Percentiles rank a stretch among this genome's conserved stretches.
Conservation (phyloP, 2,113 vertebrate genomes). For the Tachysurus fulvidraco region DNA sequence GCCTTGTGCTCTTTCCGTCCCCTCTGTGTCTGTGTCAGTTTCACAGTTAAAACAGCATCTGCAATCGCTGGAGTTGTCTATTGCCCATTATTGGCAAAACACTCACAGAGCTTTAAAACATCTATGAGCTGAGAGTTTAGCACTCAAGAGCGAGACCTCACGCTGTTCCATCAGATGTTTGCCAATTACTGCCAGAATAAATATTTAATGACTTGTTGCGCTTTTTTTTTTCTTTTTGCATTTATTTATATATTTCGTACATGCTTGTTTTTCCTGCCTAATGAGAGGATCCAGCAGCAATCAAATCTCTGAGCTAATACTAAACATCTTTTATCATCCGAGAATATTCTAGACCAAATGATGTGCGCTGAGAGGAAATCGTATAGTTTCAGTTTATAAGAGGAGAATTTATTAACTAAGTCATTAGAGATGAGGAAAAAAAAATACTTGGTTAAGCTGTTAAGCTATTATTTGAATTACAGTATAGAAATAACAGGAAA, state of each 20-base stretch:
- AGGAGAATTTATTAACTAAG: constrained; percentile 25
- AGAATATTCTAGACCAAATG: constrained; percentile 29
- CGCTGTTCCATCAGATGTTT: constrained; percentile 51
- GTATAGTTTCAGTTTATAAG: neutral
- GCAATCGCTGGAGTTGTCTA: neutral
- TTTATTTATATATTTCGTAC: constrained; percentile 48
- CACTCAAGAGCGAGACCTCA: constrained; percentile 46
- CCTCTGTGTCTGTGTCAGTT: neutral
- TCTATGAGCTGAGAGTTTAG: constrained; percentile 46
- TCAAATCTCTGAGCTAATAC: constrained; percentile 18
- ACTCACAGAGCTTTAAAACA: constrained; percentile 35
- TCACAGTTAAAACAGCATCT: neutral
- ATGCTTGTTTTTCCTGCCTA: constrained; percentile 27
- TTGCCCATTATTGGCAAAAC: constrained; percentile 35
- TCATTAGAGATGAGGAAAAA: constrained; percentile 21
- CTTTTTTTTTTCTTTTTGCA: constrained; percentile 25
- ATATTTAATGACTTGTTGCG: constrained; percentile 58
- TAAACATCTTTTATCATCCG: constrained; percentile 28
- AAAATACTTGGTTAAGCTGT: neutral
- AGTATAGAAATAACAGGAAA: neutral
- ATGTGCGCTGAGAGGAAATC: neutral
- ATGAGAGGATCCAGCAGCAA: constrained; percentile 35
- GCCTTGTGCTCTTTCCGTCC: neutral
- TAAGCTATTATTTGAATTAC: neutral
- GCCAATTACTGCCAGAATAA: constrained; percentile 56